Percentiles rank a stretch among this genome's conserved stretches.
These are phyloP conservation scores for Myotis yumanensis DNA, from an alignment of 2,113 vertebrate species.

Conservation along the genomic window DNA sequence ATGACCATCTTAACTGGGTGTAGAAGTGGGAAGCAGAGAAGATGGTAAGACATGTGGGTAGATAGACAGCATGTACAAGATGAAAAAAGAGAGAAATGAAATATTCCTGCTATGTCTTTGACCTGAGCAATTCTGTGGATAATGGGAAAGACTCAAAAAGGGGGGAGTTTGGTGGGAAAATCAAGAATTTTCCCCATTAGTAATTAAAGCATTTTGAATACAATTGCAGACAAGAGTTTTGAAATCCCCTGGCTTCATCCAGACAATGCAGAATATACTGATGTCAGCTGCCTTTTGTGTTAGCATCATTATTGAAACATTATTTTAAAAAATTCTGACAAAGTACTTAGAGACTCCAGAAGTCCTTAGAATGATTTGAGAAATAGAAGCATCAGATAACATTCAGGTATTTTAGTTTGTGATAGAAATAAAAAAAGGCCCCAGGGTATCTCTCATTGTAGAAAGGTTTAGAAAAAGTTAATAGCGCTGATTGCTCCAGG, in stretches of 20 bases:
- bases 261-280: background rate
- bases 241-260: background rate
- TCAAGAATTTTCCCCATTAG: background rate
- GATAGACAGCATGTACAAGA: background rate
- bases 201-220: background rate
- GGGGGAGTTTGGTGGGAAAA: background rate
- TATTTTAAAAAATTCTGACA: background rate
- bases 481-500: conserved; percentile 5
- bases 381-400: background rate
- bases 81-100: background rate
- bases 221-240: background rate
- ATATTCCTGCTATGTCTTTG: background rate
- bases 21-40: background rate
- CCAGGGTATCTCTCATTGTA: background rate
- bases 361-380: background rate
- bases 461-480: background rate
- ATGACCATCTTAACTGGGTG: background rate
- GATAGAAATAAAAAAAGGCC: background rate
- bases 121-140: background rate
- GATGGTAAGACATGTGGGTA: background rate
- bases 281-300: background rate
- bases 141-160: background rate
- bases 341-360: background rate
- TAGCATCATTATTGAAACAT: background rate
- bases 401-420: background rate